Evolutionary conservation across 2,888 invertebrate species (phyloP).

Genomic region (Ceratothoa steindachneri): DNA sequence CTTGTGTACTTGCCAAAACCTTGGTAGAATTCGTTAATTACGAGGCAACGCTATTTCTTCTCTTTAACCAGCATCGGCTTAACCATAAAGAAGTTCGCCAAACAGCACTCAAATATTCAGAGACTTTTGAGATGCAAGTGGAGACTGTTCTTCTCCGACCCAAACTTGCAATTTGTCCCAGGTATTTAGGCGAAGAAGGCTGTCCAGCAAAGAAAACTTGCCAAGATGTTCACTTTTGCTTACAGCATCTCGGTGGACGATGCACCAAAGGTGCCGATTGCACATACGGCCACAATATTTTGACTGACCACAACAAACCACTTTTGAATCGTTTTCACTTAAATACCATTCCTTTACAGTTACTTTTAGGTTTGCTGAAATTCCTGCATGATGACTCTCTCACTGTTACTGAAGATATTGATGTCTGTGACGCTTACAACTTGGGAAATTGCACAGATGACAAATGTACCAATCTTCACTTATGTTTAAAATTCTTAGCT

Average conservation of each 20-base stretch:
- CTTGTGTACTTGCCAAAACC: conserved; percentile 3
- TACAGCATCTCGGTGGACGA: conserved; percentile 7
- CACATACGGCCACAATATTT: conserved; percentile 21
- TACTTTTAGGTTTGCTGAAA: conserved; percentile 7
- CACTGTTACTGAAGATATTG: background rate
- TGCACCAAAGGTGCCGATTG: conserved; percentile 19
- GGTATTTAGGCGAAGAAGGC: conserved; percentile 15
- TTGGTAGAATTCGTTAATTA: conserved; percentile 16
- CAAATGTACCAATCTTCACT: conserved; percentile 21
- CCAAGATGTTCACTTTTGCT: conserved; percentile 22
- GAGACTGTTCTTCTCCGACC: background rate
- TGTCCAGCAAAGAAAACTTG: conserved; percentile 14
- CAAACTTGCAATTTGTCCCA: background rate
- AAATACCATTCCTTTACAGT: background rate
- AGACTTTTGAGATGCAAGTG: conserved; percentile 16
- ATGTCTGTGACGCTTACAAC: conserved; percentile 27
- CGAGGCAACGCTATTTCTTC: conserved; percentile 2
- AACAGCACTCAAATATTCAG: background rate
- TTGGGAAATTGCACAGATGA: background rate
- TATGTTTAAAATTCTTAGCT: conserved; percentile 23
- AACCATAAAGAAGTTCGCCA: conserved; percentile 1
- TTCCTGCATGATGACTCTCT: background rate
- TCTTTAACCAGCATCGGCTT: conserved; percentile 13
- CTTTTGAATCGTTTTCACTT: conserved; percentile 18
- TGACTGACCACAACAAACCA: conserved; percentile 28